Conservation (phyloP, 2,113 vertebrate species). For the Perccottus glenii region DNA sequence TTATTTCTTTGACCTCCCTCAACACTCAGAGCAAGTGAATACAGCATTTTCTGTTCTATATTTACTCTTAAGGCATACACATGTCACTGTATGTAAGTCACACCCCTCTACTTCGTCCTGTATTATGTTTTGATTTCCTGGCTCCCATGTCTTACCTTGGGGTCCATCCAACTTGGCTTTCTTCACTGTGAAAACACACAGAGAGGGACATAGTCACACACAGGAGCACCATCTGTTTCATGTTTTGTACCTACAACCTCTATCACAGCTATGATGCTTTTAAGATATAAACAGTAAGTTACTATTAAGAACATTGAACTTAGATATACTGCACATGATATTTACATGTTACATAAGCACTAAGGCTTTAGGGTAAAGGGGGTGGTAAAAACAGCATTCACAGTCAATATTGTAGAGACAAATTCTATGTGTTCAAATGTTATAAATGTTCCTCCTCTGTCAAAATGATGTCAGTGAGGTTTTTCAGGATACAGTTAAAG, state of each 20-base stretch:
- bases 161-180: constrained; percentile 97
- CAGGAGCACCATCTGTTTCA: constrained; percentile 68
- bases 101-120: constrained; percentile 6
- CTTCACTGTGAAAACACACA: constrained; percentile 88
- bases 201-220: constrained; percentile 70
- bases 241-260: constrained; percentile 12
- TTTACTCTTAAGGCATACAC: constrained; percentile 10
- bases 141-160: constrained; percentile 85
- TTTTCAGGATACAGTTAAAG: constrained; percentile 30
- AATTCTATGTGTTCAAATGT: neutral
- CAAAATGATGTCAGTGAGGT: neutral
- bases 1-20: no score
- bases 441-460: constrained; percentile 12
- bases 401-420: neutral
- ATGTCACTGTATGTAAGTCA: constrained; percentile 14
- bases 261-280: constrained; percentile 5
- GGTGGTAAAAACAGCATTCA: neutral
- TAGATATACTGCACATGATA: neutral
- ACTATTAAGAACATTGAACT: neutral
- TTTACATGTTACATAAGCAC: neutral
- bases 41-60: no score
- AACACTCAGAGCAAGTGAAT: no score
- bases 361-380: neutral
- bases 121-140: constrained; percentile 34
- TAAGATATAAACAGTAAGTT: neutral